phyloP scores from a whole-genome alignment of 2,888 invertebrate species.

The Colletes collaris region DNA sequence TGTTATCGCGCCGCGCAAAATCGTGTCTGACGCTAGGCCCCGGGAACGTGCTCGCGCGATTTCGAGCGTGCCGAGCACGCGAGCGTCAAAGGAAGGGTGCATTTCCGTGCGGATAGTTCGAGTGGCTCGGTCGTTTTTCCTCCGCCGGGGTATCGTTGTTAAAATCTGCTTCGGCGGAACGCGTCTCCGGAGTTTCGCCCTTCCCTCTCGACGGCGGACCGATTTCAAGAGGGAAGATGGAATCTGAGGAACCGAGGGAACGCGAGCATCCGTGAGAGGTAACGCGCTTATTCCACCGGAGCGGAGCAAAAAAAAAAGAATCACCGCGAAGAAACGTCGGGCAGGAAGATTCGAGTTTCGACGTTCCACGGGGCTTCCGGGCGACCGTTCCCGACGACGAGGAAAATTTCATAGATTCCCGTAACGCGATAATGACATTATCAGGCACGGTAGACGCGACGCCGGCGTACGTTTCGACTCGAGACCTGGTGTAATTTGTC shows the following conservation, averaged over 20 bases:
- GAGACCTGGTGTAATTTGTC: constrained; percentile 42
- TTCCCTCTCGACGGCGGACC: neutral
- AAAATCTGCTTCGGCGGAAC: constrained; percentile 39
- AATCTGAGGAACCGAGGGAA: neutral
- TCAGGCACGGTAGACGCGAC: neutral
- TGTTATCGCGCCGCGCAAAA: constrained; percentile 41
- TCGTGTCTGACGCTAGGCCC: constrained; percentile 5
- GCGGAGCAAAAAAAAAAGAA: too few relatives aligned
- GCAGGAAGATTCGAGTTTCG: too few relatives aligned
- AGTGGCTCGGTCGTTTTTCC: constrained; percentile 16
- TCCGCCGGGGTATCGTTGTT: constrained; percentile 39
- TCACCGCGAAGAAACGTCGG: too few relatives aligned
- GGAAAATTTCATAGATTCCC: constrained; percentile 17
- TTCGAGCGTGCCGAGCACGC: constrained; percentile 41
- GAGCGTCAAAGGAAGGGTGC: constrained; percentile 50
- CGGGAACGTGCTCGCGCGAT: constrained; percentile 9
- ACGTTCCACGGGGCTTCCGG: too few relatives aligned
- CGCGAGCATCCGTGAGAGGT: neutral
- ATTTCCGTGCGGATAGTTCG: constrained; percentile 54
- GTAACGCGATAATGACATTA: constrained; percentile 46
- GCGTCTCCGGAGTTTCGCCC: neutral
- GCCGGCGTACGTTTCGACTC: neutral
- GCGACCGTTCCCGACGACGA: neutral
- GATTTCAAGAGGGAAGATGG: constrained; percentile 11
- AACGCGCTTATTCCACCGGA: neutral